Percentiles rank a stretch among this genome's conserved stretches.
phyloP scores from a whole-genome alignment of 1,140 invertebrate species.

The Cherax destructor region DNA sequence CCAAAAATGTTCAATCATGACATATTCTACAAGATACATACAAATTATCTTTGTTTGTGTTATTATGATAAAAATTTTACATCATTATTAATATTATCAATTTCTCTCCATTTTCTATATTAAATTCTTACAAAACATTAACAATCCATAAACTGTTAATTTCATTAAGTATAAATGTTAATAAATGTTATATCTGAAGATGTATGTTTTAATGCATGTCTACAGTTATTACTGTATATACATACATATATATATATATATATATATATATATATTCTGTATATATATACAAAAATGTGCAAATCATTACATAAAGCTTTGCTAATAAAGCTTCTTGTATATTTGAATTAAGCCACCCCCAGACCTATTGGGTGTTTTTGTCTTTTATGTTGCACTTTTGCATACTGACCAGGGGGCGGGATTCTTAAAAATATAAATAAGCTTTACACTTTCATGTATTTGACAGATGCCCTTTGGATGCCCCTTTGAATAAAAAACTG shows the following conservation, averaged over 20 bases:
- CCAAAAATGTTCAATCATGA: too few species aligned
- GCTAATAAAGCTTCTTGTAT: too few species aligned
- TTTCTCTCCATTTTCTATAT: not conserved
- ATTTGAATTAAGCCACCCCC: too few species aligned
- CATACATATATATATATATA: not conserved
- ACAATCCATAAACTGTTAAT: not conserved
- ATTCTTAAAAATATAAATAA: too few species aligned
- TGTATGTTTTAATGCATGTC: conserved; percentile 2
- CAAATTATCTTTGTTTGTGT: not conserved
- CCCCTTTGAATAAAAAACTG: too few species aligned
- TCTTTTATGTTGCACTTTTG: too few species aligned
- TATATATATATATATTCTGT: not conserved
- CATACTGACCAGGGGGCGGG: too few species aligned
- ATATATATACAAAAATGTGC: not conserved
- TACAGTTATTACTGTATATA: not conserved
- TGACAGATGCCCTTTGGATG: too few species aligned
- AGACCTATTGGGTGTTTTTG: too few species aligned
- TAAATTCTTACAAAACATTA: not conserved
- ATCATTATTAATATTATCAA: not conserved
- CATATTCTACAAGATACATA: not conserved
- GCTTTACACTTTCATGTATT: too few species aligned
- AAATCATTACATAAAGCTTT: too few species aligned
- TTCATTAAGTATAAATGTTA: not conserved
- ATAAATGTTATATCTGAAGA: not conserved
- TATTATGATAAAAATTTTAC: not conserved